Conservation (phyloP, 1,140 invertebrate species). For the Euglossa dilemma region DNA sequence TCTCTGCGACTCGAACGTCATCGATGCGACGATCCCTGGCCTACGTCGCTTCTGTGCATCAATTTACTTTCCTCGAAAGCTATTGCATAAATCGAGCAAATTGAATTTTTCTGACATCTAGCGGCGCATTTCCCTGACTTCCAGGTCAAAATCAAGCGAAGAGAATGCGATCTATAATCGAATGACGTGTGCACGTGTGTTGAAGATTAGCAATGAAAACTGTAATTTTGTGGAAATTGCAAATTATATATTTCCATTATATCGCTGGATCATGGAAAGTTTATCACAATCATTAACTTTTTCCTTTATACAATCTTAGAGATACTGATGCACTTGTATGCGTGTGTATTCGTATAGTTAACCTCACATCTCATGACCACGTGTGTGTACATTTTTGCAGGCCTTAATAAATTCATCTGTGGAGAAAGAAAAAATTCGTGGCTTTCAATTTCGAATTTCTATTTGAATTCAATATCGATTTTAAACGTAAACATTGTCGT, state of each 20-base stretch:
- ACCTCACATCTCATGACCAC: too few relatives aligned
- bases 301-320: not conserved
- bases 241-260: too few relatives aligned
- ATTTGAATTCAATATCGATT: not conserved
- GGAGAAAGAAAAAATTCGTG: too few relatives aligned
- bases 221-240: not conserved
- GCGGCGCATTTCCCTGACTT: slow-evolving; percentile 51
- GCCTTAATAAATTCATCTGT: too few relatives aligned
- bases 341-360: too few relatives aligned
- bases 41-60: not conserved
- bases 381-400: too few relatives aligned
- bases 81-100: slow-evolving; percentile 27
- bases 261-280: not conserved
- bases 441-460: not conserved
- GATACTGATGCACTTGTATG: too few relatives aligned
- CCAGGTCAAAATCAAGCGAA: slow-evolving; percentile 50
- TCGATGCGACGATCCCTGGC: not conserved
- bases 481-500: not conserved
- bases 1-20: not conserved
- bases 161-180: not conserved
- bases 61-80: slow-evolving; percentile 33
- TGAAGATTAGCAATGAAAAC: too few relatives aligned
- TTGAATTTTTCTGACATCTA: not conserved
- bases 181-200: too few relatives aligned
- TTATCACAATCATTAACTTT: not conserved